Base-by-base conservation (phyloP, 2,113 vertebrate species). In the Machaerirhynchus nigripectus region DNA sequence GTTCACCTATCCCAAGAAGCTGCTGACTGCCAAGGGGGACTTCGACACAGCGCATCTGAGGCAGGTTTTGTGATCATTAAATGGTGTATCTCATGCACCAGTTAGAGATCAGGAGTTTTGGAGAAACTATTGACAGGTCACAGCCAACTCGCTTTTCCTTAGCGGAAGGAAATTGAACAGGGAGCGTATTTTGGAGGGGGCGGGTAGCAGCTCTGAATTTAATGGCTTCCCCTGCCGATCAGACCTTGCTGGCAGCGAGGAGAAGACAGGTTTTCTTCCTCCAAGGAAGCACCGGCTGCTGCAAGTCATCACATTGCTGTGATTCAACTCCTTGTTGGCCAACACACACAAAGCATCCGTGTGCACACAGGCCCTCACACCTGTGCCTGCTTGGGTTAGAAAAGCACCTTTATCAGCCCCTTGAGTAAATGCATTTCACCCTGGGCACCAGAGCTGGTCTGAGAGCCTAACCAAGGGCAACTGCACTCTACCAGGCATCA, bases 41-140 rank as follows among this genome's bases (percentile, higher is more conserved):
- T 10, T 8, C 0, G 0, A 42, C 27, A 81, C 26, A 42, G 40
- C n/a, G 2, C 40, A 56, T 15, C 57, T 16, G 9, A 68, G 33
- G 11, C 2, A 31, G 37, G 44, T 20, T 82, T n/a, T 42, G 37
- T 21, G 39, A 70, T 47, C 4, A 0, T 75, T 63, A 70, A 46
- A 47, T 3, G 13, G 44, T 68, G 9, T 8, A 22, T 27, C 24
- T 31, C 4, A 13, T 9, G 21, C 18, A 44, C 5, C 5, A 2
- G 18, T 10, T 13, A 84, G 47, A 64, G 19, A 71, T 15, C 8
- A 42, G 18, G 30, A n/a, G 7, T 13, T 35, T 4, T n/a, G 31
- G 30, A 77, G 56, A 42, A 71, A 63, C 63, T 61, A 59, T 17
- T 28, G 49, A 56, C 11, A 2, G 26, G 35, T 50, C 52, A 40